phyloP scores from a whole-genome alignment of 2,113 vertebrate species.

The Eurystomus gularis region DNA sequence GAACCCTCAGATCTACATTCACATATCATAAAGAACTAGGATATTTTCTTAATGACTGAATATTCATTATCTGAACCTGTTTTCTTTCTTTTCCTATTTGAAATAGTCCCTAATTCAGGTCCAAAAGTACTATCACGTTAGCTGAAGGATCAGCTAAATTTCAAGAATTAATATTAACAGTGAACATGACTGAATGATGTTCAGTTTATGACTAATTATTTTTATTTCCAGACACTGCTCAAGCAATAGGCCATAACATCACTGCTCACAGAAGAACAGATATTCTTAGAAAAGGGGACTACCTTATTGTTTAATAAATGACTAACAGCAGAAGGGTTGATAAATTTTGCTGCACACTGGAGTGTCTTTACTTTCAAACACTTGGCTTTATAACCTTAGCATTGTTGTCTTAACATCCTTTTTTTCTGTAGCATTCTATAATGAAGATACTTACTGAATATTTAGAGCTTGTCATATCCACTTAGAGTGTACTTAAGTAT shows the following conservation, averaged over 20 bases:
- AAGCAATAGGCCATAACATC: background rate
- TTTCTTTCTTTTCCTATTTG: background rate
- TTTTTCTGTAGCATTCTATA: background rate
- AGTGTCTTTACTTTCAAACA: background rate
- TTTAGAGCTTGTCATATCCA: background rate
- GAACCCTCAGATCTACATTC: background rate
- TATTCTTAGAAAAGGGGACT: background rate
- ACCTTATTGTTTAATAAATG: background rate
- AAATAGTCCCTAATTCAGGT: background rate
- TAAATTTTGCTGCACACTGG: background rate
- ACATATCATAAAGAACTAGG: background rate
- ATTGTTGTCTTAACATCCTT: background rate
- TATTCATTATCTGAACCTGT: background rate
- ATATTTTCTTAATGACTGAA: background rate
- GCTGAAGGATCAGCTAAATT: background rate
- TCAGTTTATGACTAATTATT: background rate
- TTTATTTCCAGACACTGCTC: background rate
- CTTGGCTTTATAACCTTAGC: background rate
- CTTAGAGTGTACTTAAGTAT: background rate
- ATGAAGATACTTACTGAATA: background rate
- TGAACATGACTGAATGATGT: background rate
- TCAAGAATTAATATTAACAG: background rate
- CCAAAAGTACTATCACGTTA: background rate
- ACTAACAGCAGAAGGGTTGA: background rate
- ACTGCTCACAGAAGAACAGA: background rate